Evolutionary conservation across 2,888 invertebrate genomes (phyloP), one percentile per base, ranked within the genome.

Genomic region (Trichopoda pennipes): DNA sequence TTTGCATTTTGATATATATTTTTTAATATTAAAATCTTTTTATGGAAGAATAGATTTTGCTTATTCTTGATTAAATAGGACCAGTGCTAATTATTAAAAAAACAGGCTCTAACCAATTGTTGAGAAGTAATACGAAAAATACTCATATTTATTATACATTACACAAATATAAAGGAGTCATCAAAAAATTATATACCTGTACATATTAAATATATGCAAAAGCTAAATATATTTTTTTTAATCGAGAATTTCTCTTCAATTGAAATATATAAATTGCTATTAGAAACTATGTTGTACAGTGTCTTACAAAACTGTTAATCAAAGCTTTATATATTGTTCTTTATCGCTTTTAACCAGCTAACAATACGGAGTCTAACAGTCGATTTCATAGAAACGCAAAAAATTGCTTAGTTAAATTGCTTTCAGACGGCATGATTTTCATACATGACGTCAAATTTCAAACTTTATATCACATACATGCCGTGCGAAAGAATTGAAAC

Each of bases 31-130:
- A 28, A 28, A 28, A 28, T 28, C 28, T 55, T 70, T 32, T 12
- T 16, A 77, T 70, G 63, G 38, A 70, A 70, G 70, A 70, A 64
- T 72, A 28, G 42, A 42, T 64, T 79, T 68, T 58, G 69, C 75
- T 82, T 79, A 56, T 72, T 72, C 56, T 73, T 76, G 82, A 82
- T 82, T 79, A 82, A 79, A 82, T 82, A 79, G 56, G 61, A 70
- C 1, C 23, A n/a, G 14, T 17, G 35, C 9, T 16, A 42, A 23
- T 44, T 64, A 70, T 56, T 38, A 7, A 42, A 42, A n/a, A 77
- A 63, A 49, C 3, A 51, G 12, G 42, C 10, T 42, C 12, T 9
- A 60, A 9, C 58, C 70, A 49, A 47, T 19, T 9, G n/a, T 1
- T 55, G 32, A 17, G 32, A 47, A 35, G 44, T 55, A 32, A 44